Evolutionary conservation across 2,113 vertebrate genomes (phyloP).

Genomic region (Lophotis ruficrista): DNA sequence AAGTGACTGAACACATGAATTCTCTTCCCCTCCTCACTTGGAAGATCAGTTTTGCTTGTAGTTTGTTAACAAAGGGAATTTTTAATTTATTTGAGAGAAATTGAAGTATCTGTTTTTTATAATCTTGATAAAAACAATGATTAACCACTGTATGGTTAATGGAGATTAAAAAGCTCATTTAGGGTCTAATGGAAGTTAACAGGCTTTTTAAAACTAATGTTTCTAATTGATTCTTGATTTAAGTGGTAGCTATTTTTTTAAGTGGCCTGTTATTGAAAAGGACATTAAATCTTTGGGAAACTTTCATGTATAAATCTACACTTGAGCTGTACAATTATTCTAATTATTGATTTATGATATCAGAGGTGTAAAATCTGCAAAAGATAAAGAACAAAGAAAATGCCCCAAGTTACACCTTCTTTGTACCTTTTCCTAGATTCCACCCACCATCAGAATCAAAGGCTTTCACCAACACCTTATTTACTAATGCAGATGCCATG

Average conservation of each 20-base stretch:
- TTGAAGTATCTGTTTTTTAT: slow-evolving; percentile 46
- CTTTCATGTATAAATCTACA: slow-evolving; percentile 46
- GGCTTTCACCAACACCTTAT: background rate
- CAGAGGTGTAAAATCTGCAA: background rate
- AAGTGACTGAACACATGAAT: background rate
- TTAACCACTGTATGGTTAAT: slow-evolving; percentile 70
- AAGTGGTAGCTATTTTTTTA: slow-evolving; percentile 57
- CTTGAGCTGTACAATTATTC: slow-evolving; percentile 37
- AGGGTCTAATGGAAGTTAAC: slow-evolving; percentile 71
- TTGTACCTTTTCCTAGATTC: background rate
- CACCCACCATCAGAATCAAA: background rate
- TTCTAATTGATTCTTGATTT: slow-evolving; percentile 75
- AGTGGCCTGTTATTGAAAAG: slow-evolving; percentile 48
- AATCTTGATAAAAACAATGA: slow-evolving; percentile 68
- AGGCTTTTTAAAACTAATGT: slow-evolving; percentile 65
- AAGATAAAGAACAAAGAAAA: slow-evolving; percentile 13
- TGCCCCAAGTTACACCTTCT: background rate
- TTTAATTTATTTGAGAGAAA: slow-evolving; percentile 57
- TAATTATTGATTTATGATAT: slow-evolving; percentile 1
- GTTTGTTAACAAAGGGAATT: slow-evolving; percentile 22
- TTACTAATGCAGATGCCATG: background rate
- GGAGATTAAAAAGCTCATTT: slow-evolving; percentile 66
- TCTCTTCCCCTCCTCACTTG: background rate
- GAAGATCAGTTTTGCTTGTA: slow-evolving; percentile 11
- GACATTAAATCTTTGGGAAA: slow-evolving; percentile 56